phyloP scores from a whole-genome alignment of 2,797 vertebrate genomes.

The Oryzias dopingdopingensis region DNA sequence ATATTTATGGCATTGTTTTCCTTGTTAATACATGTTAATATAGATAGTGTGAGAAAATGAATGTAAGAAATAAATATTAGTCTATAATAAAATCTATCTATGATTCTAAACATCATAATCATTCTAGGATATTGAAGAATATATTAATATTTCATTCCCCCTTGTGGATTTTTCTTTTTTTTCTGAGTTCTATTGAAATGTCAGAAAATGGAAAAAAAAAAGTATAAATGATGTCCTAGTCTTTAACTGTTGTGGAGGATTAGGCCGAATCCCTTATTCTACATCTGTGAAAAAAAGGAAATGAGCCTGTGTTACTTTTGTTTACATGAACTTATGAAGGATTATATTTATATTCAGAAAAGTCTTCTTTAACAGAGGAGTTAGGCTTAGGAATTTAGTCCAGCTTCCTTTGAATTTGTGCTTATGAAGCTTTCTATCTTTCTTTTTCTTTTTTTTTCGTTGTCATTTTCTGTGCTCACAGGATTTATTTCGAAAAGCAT shows the following conservation, averaged over 20 bases:
- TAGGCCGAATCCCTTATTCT: conserved; percentile 46
- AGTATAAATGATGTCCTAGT: conserved; percentile 56
- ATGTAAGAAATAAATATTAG: conserved; percentile 82
- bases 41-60: conserved; percentile 84
- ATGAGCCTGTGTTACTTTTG: conserved; percentile 51
- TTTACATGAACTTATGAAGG: conserved; percentile 57
- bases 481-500: conserved; percentile 73
- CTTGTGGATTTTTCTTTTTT: conserved; percentile 65
- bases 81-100: conserved; percentile 76
- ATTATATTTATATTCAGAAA: conserved; percentile 65
- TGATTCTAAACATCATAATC: conserved; percentile 75
- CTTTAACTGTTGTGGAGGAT: conserved; percentile 45
- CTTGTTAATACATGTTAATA: conserved; percentile 83
- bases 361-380: conserved; percentile 30
- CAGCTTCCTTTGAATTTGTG: conserved; percentile 48
- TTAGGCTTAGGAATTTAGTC: conserved; percentile 17
- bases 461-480: conserved; percentile 53
- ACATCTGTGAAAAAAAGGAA: conserved; percentile 40
- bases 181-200: conserved; percentile 48
- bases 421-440: conserved; percentile 37
- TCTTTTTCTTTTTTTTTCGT: conserved; percentile 4
- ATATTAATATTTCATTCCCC: conserved; percentile 67
- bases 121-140: conserved; percentile 71
- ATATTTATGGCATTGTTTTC: conserved; percentile 61
- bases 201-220: conserved; percentile 41